A percentile compares a stretch with the other conserved stretches of the same genome.
These are phyloP conservation scores for Philereme transversata DNA, from an alignment of 2,888 invertebrate genomes.

Conservation along the genomic window DNA sequence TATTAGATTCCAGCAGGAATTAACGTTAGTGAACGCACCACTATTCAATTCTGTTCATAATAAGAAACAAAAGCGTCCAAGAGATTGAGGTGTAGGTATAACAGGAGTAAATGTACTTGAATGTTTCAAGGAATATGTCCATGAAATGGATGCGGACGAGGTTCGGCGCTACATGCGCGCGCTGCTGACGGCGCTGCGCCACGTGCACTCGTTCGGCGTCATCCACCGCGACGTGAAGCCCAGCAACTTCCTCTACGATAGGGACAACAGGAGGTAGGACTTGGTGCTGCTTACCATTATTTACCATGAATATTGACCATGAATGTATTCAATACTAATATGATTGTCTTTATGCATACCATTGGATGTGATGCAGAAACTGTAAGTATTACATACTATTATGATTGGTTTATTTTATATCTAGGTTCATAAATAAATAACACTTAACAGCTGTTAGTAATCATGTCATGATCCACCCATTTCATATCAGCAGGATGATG, in stretches of 20 bases:
- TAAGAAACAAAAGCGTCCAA: constrained; percentile 85
- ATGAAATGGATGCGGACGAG: constrained; percentile 87
- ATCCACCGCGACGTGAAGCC: constrained; percentile 97
- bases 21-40: no score
- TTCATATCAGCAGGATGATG: no score
- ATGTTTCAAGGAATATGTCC: constrained; percentile 87
- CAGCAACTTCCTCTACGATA: constrained; percentile 94
- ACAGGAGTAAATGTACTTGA: constrained; percentile 57
- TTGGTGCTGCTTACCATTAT: no score
- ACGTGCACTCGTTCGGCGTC: constrained; percentile 92
- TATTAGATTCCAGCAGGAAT: no score
- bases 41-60: no score
- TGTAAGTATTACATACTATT: background rate
- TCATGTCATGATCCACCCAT: no score
- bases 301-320: background rate
- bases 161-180: constrained; percentile 91
- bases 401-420: no score
- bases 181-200: constrained; percentile 88
- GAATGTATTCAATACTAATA: background rate
- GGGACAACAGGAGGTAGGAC: constrained; percentile 83
- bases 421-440: no score
- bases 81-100: constrained; percentile 88
- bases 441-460: no score
- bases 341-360: background rate
- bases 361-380: background rate